Conservation (phyloP, 1,140 invertebrate genomes). For the Heliothis subflexa region DNA sequence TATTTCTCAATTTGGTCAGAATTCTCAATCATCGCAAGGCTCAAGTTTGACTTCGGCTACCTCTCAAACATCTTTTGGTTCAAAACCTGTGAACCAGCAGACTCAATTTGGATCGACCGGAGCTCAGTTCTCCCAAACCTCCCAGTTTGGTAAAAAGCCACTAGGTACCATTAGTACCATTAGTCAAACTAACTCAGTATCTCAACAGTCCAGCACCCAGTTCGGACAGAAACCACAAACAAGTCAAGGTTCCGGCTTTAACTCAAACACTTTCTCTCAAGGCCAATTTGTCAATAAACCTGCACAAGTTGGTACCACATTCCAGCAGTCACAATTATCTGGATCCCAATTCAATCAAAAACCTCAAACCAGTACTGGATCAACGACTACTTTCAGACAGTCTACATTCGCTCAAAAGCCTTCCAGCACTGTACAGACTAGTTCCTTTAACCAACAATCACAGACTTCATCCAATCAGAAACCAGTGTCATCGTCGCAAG, state of each 20-base stretch:
- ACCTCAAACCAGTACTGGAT: neutral
- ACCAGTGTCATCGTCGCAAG: neutral
- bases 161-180: neutral
- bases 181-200: too few species aligned
- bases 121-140: neutral
- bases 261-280: neutral
- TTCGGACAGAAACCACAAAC: neutral
- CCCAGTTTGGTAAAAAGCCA: neutral
- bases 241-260: neutral
- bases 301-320: neutral
- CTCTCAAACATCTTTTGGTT: neutral
- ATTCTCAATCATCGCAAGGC: neutral
- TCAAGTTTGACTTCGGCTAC: neutral
- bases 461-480: conserved; percentile 17
- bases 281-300: conserved; percentile 1
- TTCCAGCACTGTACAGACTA: neutral
- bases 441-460: neutral
- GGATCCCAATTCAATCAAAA: conserved; percentile 20
- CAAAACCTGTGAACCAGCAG: too few species aligned
- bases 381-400: neutral
- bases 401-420: neutral
- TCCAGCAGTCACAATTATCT: neutral
- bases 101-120: neutral
- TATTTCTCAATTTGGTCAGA: neutral
- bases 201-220: neutral